These are phyloP conservation scores for Pristionchus arcanus DNA, from an alignment of 2,888 invertebrate genomes.

Conservation along the genomic window DNA sequence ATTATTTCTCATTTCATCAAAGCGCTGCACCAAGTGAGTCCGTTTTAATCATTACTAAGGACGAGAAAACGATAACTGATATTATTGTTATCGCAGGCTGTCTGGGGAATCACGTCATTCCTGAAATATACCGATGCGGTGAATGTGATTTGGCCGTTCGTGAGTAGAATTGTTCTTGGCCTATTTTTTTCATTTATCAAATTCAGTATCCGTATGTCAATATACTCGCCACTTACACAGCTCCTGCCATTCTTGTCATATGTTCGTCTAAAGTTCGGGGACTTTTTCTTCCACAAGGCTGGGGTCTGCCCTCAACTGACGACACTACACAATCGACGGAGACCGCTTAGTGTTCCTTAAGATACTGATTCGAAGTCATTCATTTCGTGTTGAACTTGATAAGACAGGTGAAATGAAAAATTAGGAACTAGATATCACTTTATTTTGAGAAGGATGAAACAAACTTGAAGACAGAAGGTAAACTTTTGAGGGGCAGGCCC, in stretches of 20 bases:
- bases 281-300: background rate
- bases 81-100: background rate
- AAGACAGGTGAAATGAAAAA: too few species aligned
- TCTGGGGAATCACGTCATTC: background rate
- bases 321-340: background rate
- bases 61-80: too few species aligned
- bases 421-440: too few species aligned
- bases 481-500: too few species aligned
- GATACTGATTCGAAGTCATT: background rate
- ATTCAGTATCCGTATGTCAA: slow-evolving; percentile 2
- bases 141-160: background rate
- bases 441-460: too few species aligned
- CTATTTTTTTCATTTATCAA: too few species aligned
- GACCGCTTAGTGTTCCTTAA: background rate
- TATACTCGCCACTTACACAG: background rate
- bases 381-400: too few species aligned
- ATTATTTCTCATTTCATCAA: background rate
- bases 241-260: background rate
- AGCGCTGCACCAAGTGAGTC: background rate
- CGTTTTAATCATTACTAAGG: too few species aligned
- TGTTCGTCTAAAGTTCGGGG: background rate
- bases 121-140: background rate
- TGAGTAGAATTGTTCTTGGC: background rate
- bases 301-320: background rate
- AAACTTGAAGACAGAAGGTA: too few species aligned